A percentile compares a stretch with the other conserved stretches of the same genome.
phyloP scores from a whole-genome alignment of 2,113 vertebrate genomes.

The Psittacus erithacus region DNA sequence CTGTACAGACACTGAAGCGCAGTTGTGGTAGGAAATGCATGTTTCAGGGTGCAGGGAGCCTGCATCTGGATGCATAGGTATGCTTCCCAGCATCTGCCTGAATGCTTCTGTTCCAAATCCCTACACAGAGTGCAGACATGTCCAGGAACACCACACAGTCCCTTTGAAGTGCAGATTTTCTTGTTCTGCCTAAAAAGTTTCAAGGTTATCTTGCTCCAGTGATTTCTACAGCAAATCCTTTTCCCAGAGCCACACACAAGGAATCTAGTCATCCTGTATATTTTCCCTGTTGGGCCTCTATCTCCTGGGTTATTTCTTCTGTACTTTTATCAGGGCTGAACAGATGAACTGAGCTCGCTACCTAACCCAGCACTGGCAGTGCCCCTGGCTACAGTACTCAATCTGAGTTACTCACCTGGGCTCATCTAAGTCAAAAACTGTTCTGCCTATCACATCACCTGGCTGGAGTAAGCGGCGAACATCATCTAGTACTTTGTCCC shows the following conservation, averaged over 20 bases:
- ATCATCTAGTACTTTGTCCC: conserved; percentile 89
- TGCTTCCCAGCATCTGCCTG: not conserved
- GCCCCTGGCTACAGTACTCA: not conserved
- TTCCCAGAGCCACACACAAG: not conserved
- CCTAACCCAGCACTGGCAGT: not conserved
- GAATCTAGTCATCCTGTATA: not conserved
- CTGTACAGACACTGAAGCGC: not conserved
- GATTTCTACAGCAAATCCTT: not conserved
- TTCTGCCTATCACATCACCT: conserved; percentile 79
- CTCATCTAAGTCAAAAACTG: conserved; percentile 88
- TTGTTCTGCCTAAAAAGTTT: not conserved
- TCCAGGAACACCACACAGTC: not conserved
- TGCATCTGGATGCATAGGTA: not conserved
- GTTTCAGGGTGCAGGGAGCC: not conserved
- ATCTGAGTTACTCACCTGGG: conserved; percentile 74
- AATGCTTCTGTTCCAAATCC: not conserved
- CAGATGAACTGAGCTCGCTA: not conserved
- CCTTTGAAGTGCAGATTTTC: not conserved
- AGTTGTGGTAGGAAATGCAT: not conserved
- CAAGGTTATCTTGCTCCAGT: not conserved
- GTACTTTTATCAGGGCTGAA: not conserved
- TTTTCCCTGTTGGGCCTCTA: not conserved
- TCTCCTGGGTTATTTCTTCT: not conserved
- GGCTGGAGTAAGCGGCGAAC: conserved; percentile 82
- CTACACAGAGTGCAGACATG: not conserved